Conservation (phyloP, 2,113 vertebrate species). For the Charadrius vociferus region DNA sequence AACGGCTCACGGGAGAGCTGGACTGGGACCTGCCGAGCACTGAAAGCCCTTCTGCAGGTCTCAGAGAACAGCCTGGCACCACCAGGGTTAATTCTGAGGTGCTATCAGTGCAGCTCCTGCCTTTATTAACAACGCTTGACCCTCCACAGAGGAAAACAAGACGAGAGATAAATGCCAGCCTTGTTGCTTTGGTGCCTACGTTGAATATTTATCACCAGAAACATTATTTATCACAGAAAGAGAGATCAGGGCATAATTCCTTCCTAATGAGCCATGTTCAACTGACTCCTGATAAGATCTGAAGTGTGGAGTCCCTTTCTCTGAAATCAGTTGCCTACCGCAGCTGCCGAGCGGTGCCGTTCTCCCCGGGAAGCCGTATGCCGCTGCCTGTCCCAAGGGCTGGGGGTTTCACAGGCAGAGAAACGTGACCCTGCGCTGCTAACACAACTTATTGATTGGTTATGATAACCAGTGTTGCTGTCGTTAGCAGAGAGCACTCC, state of each 20-base stretch:
- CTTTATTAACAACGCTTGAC: not conserved
- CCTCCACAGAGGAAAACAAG: not conserved
- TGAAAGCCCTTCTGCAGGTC: not conserved
- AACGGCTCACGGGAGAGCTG: accelerated
- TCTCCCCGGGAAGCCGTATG: accelerated
- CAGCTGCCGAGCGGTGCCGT: accelerated
- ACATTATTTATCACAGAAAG: not conserved
- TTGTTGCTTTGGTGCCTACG: not conserved
- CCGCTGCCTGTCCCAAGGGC: not conserved
- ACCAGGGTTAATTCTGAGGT: not conserved
- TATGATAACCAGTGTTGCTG: accelerated
- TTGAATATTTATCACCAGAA: not conserved
- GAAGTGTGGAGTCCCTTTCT: not conserved
- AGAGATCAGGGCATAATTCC: not conserved
- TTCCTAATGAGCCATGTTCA: not conserved
- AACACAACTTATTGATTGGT: not conserved
- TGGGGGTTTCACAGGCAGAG: not conserved
- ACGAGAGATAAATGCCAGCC: not conserved
- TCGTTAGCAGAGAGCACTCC: not conserved
- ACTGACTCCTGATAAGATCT: not conserved
- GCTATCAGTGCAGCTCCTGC: not conserved
- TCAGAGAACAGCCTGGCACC: not conserved
- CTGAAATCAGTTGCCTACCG: accelerated
- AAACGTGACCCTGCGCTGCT: accelerated
- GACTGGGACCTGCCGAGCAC: not conserved